Base-by-base conservation (phyloP, 2,797 vertebrate genomes). In the Oryzias dopingdopingensis region DNA sequence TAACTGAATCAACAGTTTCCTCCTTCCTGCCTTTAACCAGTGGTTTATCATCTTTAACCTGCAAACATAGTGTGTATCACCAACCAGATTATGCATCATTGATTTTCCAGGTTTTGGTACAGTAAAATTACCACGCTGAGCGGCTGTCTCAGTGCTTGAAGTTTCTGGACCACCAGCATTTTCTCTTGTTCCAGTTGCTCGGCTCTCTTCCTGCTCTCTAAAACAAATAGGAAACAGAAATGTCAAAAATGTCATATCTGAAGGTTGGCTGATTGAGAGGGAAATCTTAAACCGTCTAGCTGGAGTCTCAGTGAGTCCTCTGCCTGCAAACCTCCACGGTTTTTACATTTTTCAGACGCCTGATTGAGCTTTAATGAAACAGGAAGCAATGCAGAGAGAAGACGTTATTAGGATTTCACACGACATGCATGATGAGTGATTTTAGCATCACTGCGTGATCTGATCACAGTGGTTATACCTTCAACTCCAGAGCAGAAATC, bases 11-110 rank as follows among this genome's bases (percentile, higher is more conserved):
- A 43, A 72, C 42, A 3, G 20, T 56, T 65, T 64, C 72, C 42
- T 81, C 71, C 43, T 60, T 87, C 69, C 42, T 76, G 37, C 23
- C 76, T 41, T 75, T 69, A 45, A 46, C 49, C 52, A 60, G 59
- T 40, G 59, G 23, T 43, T 54, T 72, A 23, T 74, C 65, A 66
- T 74, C 59, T 75, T 82, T 83, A 54, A n/a, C 61, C 90, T 92
- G 67, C 5, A 7, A 32, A 54, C 10, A 63, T 72, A 14, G 1
- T 40, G 13, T 15, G n/a, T 42, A 42, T 50, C 5, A 63, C 54
- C 52, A 41, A n/a, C 49, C 18, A 37, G 40, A 24, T 45, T 56
- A 12, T 37, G 32, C n/a, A 51, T 53, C 45, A 54, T 12, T 18
- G 18, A 18, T 18, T 18, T 18, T 46, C 42, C 2, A 55, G 6